phyloP scores from a whole-genome alignment of 2,888 invertebrate genomes.

The Chalcosyrphus nemorum region DNA sequence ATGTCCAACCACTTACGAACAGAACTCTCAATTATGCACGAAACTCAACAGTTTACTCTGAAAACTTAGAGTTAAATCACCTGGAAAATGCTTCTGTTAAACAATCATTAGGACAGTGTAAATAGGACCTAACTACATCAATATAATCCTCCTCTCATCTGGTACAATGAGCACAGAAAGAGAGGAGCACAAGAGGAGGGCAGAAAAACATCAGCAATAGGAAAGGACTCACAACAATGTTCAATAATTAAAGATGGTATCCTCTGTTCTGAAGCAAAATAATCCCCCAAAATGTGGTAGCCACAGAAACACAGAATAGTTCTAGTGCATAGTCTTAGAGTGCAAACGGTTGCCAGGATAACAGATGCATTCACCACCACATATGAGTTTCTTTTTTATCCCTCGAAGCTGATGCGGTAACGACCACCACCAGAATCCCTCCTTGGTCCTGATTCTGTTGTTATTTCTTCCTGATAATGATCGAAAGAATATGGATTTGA shows the following conservation, averaged over 20 bases:
- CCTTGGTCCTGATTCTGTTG: neutral
- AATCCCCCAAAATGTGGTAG: conserved; percentile 58
- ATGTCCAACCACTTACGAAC: conserved; percentile 6
- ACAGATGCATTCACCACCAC: conserved; percentile 23
- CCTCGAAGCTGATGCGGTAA: conserved; percentile 11
- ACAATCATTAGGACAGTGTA: conserved; percentile 63
- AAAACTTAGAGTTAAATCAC: conserved; percentile 67
- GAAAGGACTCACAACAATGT: conserved; percentile 34
- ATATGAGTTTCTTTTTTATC: conserved; percentile 6
- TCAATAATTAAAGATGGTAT: conserved; percentile 67
- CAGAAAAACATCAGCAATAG: too few relatives aligned
- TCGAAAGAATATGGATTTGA: conserved; percentile 68
- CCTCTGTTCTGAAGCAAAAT: conserved; percentile 36
- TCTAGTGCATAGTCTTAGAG: conserved; percentile 14
- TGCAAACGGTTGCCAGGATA: conserved; percentile 47
- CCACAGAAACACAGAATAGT: conserved; percentile 56
- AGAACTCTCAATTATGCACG: conserved; percentile 49
- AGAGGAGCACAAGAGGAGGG: neutral
- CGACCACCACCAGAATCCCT: conserved; percentile 3
- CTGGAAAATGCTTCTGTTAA: conserved; percentile 71
- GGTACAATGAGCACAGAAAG: neutral
- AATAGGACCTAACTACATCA: conserved; percentile 46
- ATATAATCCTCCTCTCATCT: conserved; percentile 47
- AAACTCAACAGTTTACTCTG: conserved; percentile 63
- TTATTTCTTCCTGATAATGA: conserved; percentile 60